phyloP scores from a whole-genome alignment of 2,888 invertebrate species.

The Thecocarcelia acutangulata region DNA sequence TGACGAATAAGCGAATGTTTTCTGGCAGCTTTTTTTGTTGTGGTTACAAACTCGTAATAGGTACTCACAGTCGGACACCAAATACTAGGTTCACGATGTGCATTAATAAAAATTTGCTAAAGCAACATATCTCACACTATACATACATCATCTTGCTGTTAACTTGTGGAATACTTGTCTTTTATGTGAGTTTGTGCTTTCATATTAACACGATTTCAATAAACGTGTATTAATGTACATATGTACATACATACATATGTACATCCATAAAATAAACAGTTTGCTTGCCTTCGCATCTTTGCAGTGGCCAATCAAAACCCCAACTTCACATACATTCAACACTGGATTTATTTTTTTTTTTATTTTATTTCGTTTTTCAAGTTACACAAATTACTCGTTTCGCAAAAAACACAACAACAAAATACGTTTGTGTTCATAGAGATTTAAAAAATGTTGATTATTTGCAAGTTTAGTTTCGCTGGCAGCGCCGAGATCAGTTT shows the following conservation, averaged over 20 bases:
- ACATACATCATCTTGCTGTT: neutral
- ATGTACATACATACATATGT: neutral
- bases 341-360: neutral
- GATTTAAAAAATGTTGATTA: slow-evolving; percentile 2
- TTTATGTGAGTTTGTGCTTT: neutral
- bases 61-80: slow-evolving; percentile 57
- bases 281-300: slow-evolving; percentile 24
- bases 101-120: slow-evolving; percentile 24
- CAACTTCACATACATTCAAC: slow-evolving; percentile 36
- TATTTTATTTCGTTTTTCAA: neutral
- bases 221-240: neutral
- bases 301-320: slow-evolving; percentile 62
- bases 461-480: neutral
- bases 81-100: slow-evolving; percentile 49
- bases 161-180: neutral
- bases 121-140: slow-evolving; percentile 4
- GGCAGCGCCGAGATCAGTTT: slow-evolving; percentile 6
- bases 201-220: slow-evolving; percentile 6
- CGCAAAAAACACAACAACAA: too few relatives aligned
- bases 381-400: neutral
- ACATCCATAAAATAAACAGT: neutral
- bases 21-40: neutral
- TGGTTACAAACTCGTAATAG: slow-evolving; percentile 33
- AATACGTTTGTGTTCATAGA: too few relatives aligned
- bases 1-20: slow-evolving; percentile 28